A percentile compares a stretch with the other conserved stretches of the same genome.
Conservation (phyloP, 2,797 vertebrate genomes). For the Picus viridis region DNA sequence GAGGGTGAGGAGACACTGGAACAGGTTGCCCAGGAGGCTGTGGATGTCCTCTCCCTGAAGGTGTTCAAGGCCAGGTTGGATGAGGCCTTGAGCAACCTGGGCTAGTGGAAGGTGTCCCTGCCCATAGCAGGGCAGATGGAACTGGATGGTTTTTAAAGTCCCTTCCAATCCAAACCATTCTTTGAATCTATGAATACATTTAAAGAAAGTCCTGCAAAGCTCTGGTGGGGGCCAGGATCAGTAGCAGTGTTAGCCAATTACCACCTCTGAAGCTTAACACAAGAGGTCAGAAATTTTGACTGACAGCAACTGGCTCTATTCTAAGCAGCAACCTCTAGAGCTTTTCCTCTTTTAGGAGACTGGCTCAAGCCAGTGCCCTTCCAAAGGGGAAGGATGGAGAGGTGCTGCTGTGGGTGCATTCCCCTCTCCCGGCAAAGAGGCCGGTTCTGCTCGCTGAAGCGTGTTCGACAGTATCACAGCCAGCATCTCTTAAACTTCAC, state of each 20-base stretch:
- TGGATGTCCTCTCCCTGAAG: too few relatives aligned
- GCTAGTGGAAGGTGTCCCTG: too few relatives aligned
- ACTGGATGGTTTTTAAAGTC: too few relatives aligned
- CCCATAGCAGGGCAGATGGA: too few relatives aligned
- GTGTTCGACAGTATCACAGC: neutral
- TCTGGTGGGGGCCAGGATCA: neutral
- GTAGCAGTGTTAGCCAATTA: neutral
- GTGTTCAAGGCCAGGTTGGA: too few relatives aligned
- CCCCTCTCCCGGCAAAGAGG: neutral
- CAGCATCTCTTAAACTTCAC: neutral
- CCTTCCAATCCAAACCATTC: too few relatives aligned
- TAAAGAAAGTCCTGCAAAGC: neutral
- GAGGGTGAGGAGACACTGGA: too few relatives aligned
- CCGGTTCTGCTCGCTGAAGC: neutral
- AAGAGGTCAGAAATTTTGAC: neutral
- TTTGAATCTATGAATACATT: neutral
- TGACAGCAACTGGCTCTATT: neutral
- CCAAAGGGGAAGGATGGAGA: neutral
- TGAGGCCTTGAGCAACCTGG: too few relatives aligned
- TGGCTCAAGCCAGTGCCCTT: neutral
- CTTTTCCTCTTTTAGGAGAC: slow-evolving; percentile 5
- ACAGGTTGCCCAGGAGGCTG: too few relatives aligned
- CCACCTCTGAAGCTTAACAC: accelerated
- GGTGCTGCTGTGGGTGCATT: neutral
- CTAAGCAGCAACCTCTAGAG: neutral